Percentiles rank a stretch among this genome's conserved stretches.
phyloP scores from a whole-genome alignment of 2,888 invertebrate genomes.

The Caenorhabditis drosophilae region DNA sequence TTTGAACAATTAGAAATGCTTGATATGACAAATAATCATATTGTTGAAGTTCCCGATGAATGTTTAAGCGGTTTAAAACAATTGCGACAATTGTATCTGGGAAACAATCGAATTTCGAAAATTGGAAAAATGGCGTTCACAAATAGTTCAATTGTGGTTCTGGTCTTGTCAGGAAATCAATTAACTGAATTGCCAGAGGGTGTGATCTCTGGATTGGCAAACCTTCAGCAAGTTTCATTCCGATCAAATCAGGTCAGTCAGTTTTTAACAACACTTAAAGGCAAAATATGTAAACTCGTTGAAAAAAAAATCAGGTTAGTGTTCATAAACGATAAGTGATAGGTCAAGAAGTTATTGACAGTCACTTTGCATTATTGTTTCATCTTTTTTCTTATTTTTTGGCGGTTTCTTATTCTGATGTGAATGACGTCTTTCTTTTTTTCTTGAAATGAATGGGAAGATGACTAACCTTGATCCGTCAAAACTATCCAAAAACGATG shows the following conservation, averaged over 20 bases:
- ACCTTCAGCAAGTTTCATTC: constrained; percentile 67
- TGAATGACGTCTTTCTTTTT: no score
- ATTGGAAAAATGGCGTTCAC: constrained; percentile 63
- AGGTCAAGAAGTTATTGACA: no score
- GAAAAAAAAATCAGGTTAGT: constrained; percentile 3
- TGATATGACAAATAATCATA: constrained; percentile 57
- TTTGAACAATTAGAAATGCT: constrained; percentile 67
- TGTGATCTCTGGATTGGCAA: constrained; percentile 54
- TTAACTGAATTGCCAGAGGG: constrained; percentile 51
- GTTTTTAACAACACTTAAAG: neutral
- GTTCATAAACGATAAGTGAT: no score
- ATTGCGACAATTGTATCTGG: constrained; percentile 66
- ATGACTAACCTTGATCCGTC: constrained; percentile 6
- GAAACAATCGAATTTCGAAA: constrained; percentile 23
- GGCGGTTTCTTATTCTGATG: no score
- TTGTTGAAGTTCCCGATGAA: constrained; percentile 39
- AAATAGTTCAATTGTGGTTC: constrained; percentile 62
- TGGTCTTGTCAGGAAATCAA: constrained; percentile 62
- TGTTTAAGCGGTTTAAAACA: constrained; percentile 55
- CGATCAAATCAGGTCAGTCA: constrained; percentile 63
- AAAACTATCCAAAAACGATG: neutral
- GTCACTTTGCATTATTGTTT: no score
- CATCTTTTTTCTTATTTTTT: no score
- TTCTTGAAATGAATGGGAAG: no score
- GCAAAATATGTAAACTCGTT: neutral